These are phyloP conservation scores for Hanleya hanleyi DNA, from an alignment of 2,888 invertebrate species.

Conservation along the genomic window DNA sequence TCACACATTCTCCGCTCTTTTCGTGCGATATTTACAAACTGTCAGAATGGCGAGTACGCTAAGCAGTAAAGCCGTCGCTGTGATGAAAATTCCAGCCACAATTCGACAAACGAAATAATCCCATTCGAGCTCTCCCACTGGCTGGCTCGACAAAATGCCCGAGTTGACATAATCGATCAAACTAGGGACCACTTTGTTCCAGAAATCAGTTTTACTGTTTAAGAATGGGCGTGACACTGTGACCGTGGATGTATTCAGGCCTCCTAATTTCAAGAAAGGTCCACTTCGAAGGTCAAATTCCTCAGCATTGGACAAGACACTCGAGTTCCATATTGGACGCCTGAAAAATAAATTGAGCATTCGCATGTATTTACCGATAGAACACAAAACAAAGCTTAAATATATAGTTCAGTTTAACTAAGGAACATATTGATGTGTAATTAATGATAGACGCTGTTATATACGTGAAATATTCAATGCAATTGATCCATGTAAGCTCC, in stretches of 20 bases:
- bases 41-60: background rate
- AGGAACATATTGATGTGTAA: too few relatives aligned
- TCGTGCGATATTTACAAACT: background rate
- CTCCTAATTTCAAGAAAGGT: background rate
- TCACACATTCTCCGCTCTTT: background rate
- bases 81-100: background rate
- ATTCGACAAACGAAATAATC: slow-evolving; percentile 4
- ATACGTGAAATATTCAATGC: too few relatives aligned
- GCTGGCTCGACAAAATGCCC: background rate
- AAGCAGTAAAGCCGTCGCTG: background rate
- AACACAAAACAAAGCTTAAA: too few relatives aligned
- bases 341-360: too few relatives aligned
- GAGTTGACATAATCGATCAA: background rate
- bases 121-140: background rate
- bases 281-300: background rate
- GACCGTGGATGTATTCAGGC: background rate
- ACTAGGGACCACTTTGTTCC: slow-evolving; percentile 1
- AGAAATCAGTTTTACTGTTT: background rate
- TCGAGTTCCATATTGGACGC: background rate
- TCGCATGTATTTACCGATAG: too few relatives aligned
- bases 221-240: background rate
- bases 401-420: too few relatives aligned
- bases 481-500: too few relatives aligned
- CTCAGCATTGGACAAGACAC: background rate
- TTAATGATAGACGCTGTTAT: too few relatives aligned